A percentile compares a stretch with the other conserved stretches of the same genome.
These are phyloP conservation scores for Rhingia rostrata DNA, from an alignment of 2,888 invertebrate genomes.

Conservation along the genomic window DNA sequence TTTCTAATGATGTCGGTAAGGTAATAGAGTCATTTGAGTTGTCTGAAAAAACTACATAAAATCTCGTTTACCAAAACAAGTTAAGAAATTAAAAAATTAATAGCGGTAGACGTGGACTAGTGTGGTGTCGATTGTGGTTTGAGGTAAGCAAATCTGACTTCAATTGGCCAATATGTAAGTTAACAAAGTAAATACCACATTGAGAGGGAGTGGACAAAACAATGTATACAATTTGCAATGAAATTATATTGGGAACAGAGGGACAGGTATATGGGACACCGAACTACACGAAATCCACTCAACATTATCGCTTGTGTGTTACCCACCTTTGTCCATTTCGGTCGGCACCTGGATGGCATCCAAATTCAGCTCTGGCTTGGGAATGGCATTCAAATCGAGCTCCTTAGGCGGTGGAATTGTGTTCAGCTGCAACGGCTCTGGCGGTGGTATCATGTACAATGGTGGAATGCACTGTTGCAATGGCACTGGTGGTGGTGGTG, in stretches of 20 bases:
- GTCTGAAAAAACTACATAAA: slow-evolving; percentile 84
- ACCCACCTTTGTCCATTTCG: slow-evolving; percentile 71
- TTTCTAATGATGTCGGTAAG: slow-evolving; percentile 84
- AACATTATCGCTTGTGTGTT: slow-evolving; percentile 34
- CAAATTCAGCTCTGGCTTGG: slow-evolving; percentile 85
- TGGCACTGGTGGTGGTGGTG: slow-evolving; percentile 78
- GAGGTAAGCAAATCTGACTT: neutral
- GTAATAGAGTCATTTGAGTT: slow-evolving; percentile 80
- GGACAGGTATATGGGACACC: neutral
- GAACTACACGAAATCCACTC: slow-evolving; percentile 70
- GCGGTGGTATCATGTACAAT: slow-evolving; percentile 83
- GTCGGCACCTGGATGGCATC: slow-evolving; percentile 85
- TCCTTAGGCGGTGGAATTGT: slow-evolving; percentile 86
- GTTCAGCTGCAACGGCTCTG: slow-evolving; percentile 86
- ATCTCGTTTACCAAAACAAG: slow-evolving; percentile 78
- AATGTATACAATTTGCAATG: neutral
- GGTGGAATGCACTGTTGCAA: slow-evolving; percentile 79
- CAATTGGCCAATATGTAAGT: neutral
- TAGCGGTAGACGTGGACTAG: slow-evolving; percentile 69
- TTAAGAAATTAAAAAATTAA: slow-evolving; percentile 67
- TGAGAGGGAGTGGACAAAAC: neutral
- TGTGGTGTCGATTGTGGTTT: slow-evolving; percentile 41
- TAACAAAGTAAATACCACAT: neutral
- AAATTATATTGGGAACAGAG: slow-evolving; percentile 1
- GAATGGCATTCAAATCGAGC: slow-evolving; percentile 85